Evolutionary conservation across 2,888 invertebrate species (phyloP), one percentile per base, ranked within the genome.

Genomic region (Hydriomena furcata): DNA sequence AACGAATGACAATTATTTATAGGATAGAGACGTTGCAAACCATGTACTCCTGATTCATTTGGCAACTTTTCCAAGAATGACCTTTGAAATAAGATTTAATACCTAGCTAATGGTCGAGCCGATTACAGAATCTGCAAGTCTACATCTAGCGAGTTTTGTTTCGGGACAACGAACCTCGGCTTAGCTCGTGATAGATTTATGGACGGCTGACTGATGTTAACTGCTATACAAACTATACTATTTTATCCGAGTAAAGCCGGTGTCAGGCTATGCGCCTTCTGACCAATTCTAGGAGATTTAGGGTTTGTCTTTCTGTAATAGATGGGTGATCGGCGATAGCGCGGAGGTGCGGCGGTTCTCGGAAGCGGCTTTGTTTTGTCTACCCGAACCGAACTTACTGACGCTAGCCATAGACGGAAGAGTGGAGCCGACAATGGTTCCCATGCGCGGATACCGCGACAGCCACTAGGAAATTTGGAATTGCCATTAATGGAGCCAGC

Each of bases 121-220:
- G 37, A 66, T 67, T 35, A 68, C 64, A 65, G 60, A 60, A 65
- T 55, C 63, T 44, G 57, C 42, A 58, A 65, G 64, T 65, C 63
- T 65, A 64, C 63, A 55, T 57, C 41, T 58, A 57, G 47, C 51
- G 45, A 49, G 52, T 54, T 48, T 36, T 28, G 58, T 45, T 34
- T 30, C 44, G 44, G 74, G 69, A 60, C 76, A 68, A 68, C 72
- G 73, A 73, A 73, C 77, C 71, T 58, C 61, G 66, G 66, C 64
- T 64, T 53, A 62, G 61, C 64, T 60, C 56, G 66, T 58, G 80
- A 80, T 76, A 80, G 79, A 82, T 82, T 82, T 82, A 83, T 82
- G 65, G 70, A 60, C 54, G 63, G 63, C 65, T 63, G 71, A 70
- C 64, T 61, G 71, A 68, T 61, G 60, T 57, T 66, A 68, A 64